Evolutionary conservation across 1,140 invertebrate genomes (phyloP), one percentile per base, ranked within the genome.

Genomic region (Himalopsyche phryganea): DNA sequence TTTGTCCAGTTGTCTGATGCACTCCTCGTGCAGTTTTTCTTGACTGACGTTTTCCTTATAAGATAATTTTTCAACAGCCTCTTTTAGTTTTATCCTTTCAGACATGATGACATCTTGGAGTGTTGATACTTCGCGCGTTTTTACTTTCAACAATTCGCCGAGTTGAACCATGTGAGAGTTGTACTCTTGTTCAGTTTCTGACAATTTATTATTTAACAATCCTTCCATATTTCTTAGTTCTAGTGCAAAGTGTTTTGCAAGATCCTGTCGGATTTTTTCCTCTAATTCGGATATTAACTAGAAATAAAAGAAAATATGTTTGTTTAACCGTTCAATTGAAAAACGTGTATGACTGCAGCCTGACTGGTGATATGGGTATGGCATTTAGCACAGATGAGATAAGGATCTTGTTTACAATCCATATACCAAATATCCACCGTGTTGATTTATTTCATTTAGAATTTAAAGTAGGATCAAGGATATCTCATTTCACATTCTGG

Each of bases 261-360:
- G 79, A 61, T 82, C 80, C 42, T 81, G 77, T 5, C 80, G 67
- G 61, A 82, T 80, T 49, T 79, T 79, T 45, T 78, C 73, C 65
- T 75, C 73, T 68, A 76, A 69, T 71, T 74, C 73, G 6, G 76
- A 54, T 1, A 68, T 68, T 19, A 72, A 74, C 74, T 75, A 63
- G 54, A 61, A 66, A 55, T 10, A 2, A 18, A 55, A 61, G 53
- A n/a, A 15, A 59, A 57, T n/a, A n/a, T n/a, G n/a, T n/a, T n/a
- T n/a, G n/a, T n/a, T n/a, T n/a, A n/a, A n/a, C n/a, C n/a, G n/a
- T n/a, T n/a, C n/a, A n/a, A n/a, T n/a, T n/a, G n/a, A n/a, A n/a
- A n/a, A n/a, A n/a, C n/a, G n/a, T n/a, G n/a, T n/a, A n/a, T n/a
- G n/a, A n/a, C n/a, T n/a, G n/a, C n/a, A n/a, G n/a, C n/a, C n/a